Base-by-base conservation (phyloP, 2,888 invertebrate genomes). In the Craniophora ligustri region DNA sequence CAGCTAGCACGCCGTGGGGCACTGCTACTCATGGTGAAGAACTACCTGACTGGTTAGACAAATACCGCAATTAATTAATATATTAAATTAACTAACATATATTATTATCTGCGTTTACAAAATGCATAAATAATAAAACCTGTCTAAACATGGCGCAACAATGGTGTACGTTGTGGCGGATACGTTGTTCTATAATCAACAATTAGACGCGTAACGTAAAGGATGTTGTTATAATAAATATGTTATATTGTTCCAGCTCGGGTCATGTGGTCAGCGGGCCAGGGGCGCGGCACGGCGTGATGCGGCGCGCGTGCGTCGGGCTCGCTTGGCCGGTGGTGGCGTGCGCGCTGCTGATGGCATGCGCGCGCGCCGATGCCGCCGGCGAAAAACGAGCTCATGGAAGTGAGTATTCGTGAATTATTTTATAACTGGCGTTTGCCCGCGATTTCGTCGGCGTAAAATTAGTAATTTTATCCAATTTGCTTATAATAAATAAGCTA, bases 301-400 rank as follows among this genome's bases (percentile, higher is more conserved):
- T 89, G 89, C 76, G 84, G 78, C 83, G 85, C 81, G 79, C 83
- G 77, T 74, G 84, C 81, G 73, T 69, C 73, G 78, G 75, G 81
- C 75, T 78, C 74, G 71, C 79, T 59, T 81, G 84, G 88, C 83
- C 83, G 81, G 81, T 80, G 79, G 82, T 82, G 82, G 87, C 84
- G 80, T 75, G 82, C 78, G 81, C 82, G 81, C 84, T 88, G 79
- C 83, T 88, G 78, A 84, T 90, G 78, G 81, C 84, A 71, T 84
- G 82, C 71, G 79, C 84, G 56, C 68, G 71, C 75, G 78, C 82
- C 60, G 78, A 75, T 70, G 80, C 82, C 67, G 79, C 81, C 60
- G 75, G 80, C 54, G 80, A 82, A 59, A 57, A 70, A 38, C 47
- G 70, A n/a, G 76, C 84, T 21, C 75, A 78, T 42, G 90, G 89